phyloP scores from a whole-genome alignment of 2,888 invertebrate species.

The Acleris holmiana region DNA sequence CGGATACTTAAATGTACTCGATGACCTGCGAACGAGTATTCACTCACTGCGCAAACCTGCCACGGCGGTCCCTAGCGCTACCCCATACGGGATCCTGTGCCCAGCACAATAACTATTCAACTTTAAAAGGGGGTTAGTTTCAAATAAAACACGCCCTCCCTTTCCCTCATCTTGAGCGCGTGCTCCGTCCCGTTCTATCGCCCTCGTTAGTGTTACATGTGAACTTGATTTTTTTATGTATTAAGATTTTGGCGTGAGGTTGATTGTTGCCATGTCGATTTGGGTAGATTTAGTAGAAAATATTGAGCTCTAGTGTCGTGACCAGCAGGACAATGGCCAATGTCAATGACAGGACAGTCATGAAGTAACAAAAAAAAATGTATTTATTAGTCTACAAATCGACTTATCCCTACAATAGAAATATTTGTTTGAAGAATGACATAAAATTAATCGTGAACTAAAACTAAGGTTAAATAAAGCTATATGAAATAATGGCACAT shows the following conservation, averaged over 20 bases:
- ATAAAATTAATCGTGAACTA: no score
- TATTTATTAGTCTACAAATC: no score
- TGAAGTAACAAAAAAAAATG: no score
- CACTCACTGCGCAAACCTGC: constrained; percentile 14
- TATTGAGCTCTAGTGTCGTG: no score
- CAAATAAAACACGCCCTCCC: constrained; percentile 24
- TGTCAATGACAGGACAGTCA: no score
- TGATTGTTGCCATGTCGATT: neutral
- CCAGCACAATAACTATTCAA: constrained; percentile 18
- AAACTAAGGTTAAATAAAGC: no score
- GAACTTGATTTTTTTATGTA: neutral
- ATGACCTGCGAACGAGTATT: neutral
- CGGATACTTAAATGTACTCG: neutral
- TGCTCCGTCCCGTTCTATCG: constrained; percentile 7
- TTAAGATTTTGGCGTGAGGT: constrained; percentile 3
- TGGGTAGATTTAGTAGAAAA: no score
- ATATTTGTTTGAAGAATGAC: no score
- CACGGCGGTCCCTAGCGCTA: constrained; percentile 20
- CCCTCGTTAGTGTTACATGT: constrained; percentile 15
- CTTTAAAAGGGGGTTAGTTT: constrained; percentile 34
- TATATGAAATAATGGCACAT: no score
- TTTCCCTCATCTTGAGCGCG: neutral
- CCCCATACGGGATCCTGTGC: constrained; percentile 15
- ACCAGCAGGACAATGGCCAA: no score
- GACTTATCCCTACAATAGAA: no score